Conservation (phyloP, 2,888 invertebrate genomes). For the Drosophila rubida region DNA sequence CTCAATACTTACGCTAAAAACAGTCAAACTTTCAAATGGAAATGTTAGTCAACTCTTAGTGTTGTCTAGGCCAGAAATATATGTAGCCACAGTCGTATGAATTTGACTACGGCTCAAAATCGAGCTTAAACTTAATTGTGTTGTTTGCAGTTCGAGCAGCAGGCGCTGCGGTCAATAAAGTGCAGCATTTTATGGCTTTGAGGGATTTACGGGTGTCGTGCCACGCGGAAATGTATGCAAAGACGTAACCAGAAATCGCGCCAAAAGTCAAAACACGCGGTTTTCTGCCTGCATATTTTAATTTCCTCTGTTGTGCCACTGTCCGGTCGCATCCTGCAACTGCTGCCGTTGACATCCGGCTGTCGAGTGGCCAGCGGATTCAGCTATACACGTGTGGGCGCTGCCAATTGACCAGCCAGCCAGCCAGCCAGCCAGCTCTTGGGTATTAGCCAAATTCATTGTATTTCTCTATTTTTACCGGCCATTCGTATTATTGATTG, state of each 20-base stretch:
- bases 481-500: not conserved
- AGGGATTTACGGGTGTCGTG: no score
- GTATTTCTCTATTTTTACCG: not conserved
- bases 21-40: no score
- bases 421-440: no score
- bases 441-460: not conserved
- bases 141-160: no score
- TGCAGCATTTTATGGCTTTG: no score
- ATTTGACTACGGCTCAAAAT: no score
- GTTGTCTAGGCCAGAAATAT: no score
- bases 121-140: no score
- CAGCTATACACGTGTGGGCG: not conserved
- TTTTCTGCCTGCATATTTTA: slow-evolving; percentile 80
- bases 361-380: slow-evolving; percentile 54
- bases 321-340: slow-evolving; percentile 52
- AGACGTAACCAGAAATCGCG: slow-evolving; percentile 70
- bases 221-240: slow-evolving; percentile 79
- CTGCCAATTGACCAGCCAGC: not conserved
- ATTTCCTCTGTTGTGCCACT: slow-evolving; percentile 78
- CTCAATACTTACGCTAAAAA: no score
- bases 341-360: slow-evolving; percentile 70
- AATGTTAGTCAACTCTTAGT: no score
- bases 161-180: no score
- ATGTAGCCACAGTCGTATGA: no score
- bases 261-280: slow-evolving; percentile 79